These are phyloP conservation scores for Periophthalmus modestus DNA, from an alignment of 2,113 vertebrate genomes.

Conservation along the genomic window DNA sequence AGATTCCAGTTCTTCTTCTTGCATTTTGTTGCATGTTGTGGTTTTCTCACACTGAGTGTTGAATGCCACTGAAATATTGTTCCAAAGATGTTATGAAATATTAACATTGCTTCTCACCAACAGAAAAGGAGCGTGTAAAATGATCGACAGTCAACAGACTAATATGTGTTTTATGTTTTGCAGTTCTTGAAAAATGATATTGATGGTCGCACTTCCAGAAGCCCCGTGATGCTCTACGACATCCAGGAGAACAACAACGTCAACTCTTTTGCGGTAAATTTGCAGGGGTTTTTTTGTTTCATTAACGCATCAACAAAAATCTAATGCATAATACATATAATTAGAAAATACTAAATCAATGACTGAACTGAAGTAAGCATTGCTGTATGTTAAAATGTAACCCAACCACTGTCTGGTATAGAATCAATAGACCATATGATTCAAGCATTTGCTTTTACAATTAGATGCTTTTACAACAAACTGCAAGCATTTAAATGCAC, in stretches of 20 bases:
- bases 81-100: background rate
- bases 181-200: conserved; percentile 75
- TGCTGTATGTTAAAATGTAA: too few species aligned
- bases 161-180: conserved; percentile 35
- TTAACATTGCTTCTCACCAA: conserved; percentile 12
- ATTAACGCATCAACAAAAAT: background rate
- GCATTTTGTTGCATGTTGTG: conserved; percentile 45
- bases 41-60: conserved; percentile 27
- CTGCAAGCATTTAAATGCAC: too few species aligned
- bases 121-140: background rate
- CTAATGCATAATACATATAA: background rate
- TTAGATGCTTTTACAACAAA: too few species aligned
- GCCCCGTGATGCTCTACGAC: conserved; percentile 77
- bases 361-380: background rate
- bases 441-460: too few species aligned
- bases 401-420: too few species aligned
- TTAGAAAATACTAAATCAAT: background rate
- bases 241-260: conserved; percentile 80
- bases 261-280: conserved; percentile 81
- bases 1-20: background rate
- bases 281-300: background rate
- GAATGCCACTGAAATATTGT: conserved; percentile 18
- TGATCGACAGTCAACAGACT: background rate
- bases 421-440: too few species aligned
- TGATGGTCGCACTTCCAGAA: conserved; percentile 76